Evolutionary conservation across 2,113 vertebrate genomes (phyloP), one percentile per base, ranked within the genome.

Genomic region (Fregata magnificens): DNA sequence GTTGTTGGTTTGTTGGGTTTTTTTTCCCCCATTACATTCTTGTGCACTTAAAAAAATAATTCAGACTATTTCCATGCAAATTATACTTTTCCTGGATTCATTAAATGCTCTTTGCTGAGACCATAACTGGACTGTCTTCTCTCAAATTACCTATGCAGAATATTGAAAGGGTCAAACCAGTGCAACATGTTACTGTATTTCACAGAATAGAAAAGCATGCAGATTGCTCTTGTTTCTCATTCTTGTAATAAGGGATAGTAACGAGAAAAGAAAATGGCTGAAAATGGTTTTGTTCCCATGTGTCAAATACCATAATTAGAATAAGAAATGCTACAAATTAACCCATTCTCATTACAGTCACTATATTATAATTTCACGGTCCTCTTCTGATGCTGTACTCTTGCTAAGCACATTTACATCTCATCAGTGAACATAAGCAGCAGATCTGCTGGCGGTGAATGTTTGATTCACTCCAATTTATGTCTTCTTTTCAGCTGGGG

Each of bases 11-110:
- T 91, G 5, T 32, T 42, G 14, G 6, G 9, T 50, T 8, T 73
- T 95, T 84, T 42, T 16, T 1, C 13, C 65, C 36, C 58, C 18
- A 34, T 93, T 95, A 88, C 5, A 87, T 92, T 97, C 61, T 93
- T 87, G 14, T 63, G 77, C 65, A 81, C 79, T 95, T 96, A 67
- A 90, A 95, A 94, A 90, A 84, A 88, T 77, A 93, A 97, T 86
- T 94, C 78, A 88, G 72, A 13, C 45, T 92, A 98, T 98, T 98
- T 97, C 95, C 85, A 98, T 98, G 94, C 76, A 98, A 98, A 98
- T 98, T 97, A 95, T 83, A 61, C 74, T 97, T 96, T 90, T 93
- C 38, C 76, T 93, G 78, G 56, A 93, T 97, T 98, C 95, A 98
- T 97, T 98, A 97, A 97, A 93, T 88, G 84, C n/a, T 96, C 94